A percentile compares a stretch with the other conserved stretches of the same genome.
phyloP scores from a whole-genome alignment of 2,797 vertebrate species.

The Acipenser transmontanus region DNA sequence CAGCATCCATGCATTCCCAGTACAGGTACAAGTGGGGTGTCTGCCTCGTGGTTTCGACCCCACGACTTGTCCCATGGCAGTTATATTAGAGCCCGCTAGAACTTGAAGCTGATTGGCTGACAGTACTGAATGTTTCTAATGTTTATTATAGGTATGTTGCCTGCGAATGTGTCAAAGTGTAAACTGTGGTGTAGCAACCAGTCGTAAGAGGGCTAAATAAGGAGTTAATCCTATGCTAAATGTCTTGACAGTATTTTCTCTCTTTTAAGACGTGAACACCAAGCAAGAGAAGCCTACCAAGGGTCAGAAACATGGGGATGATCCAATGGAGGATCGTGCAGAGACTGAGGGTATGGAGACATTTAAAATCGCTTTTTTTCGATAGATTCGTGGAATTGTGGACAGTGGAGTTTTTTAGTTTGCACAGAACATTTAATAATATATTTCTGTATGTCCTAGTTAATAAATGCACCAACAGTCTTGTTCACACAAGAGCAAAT shows the following conservation, averaged over 20 bases:
- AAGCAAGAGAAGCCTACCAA: not conserved
- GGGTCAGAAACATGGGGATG: not conserved
- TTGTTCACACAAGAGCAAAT: not conserved
- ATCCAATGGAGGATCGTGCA: not conserved
- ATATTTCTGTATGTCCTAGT: not conserved
- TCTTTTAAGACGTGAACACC: not conserved
- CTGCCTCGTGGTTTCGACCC: too few relatives aligned
- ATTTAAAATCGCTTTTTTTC: not conserved
- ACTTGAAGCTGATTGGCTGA: too few relatives aligned
- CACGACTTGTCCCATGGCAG: too few relatives aligned
- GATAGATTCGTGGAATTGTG: not conserved
- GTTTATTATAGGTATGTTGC: too few relatives aligned
- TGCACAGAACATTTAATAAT: not conserved
- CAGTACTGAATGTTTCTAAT: too few relatives aligned
- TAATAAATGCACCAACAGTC: not conserved
- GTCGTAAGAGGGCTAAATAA: too few relatives aligned
- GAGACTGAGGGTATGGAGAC: not conserved
- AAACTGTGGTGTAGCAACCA: too few relatives aligned
- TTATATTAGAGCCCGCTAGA: too few relatives aligned
- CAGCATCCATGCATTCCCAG: too few relatives aligned
- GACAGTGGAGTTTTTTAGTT: not conserved
- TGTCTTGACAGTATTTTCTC: not conserved
- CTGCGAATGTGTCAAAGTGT: too few relatives aligned
- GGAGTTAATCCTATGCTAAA: too few relatives aligned
- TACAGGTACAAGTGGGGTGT: too few relatives aligned